Evolutionary conservation across 1,140 invertebrate species (phyloP).

Genomic region (Drosophila santomea): DNA sequence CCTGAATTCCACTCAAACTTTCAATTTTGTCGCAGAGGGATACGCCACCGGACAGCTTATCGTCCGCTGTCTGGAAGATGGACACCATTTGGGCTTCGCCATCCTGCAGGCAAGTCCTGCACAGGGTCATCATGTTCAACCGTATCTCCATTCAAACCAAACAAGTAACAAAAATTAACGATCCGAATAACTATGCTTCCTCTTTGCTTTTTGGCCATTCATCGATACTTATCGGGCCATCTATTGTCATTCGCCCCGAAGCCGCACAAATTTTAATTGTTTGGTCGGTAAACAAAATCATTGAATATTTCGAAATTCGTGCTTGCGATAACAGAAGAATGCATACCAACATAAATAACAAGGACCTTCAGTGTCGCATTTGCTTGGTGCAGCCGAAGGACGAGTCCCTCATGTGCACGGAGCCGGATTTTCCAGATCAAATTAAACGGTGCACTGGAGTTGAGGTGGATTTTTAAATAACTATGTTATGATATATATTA

Average conservation of each 20-base stretch:
- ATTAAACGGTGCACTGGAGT: conserved; percentile 56
- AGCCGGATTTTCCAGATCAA: conserved; percentile 28
- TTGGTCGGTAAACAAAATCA: not conserved
- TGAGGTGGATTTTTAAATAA: conserved; percentile 7
- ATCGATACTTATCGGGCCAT: not conserved
- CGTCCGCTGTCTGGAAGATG: conserved; percentile 62
- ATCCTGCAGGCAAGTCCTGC: conserved; percentile 73
- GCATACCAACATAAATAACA: conserved; percentile 9
- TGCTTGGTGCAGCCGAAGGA: conserved; percentile 56
- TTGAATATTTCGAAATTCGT: not conserved
- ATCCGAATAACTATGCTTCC: conserved; percentile 6
- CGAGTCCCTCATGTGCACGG: conserved; percentile 53
- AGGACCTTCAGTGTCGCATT: conserved; percentile 52
- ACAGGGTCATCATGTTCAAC: conserved; percentile 52
- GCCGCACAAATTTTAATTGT: conserved; percentile 1
- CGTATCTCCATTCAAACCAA: conserved; percentile 31
- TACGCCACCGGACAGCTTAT: conserved; percentile 14
- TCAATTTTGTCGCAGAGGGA: conserved; percentile 74
- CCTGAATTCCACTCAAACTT: conserved; percentile 68
- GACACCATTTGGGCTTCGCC: conserved; percentile 72
- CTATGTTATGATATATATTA: not conserved
- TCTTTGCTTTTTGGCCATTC: conserved; percentile 7
- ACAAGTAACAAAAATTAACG: conserved; percentile 7
- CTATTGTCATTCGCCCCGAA: conserved; percentile 13
- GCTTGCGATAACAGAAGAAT: conserved; percentile 2